These are phyloP conservation scores for Centropus unirufus DNA, from an alignment of 2,113 vertebrate species.

Conservation along the genomic window DNA sequence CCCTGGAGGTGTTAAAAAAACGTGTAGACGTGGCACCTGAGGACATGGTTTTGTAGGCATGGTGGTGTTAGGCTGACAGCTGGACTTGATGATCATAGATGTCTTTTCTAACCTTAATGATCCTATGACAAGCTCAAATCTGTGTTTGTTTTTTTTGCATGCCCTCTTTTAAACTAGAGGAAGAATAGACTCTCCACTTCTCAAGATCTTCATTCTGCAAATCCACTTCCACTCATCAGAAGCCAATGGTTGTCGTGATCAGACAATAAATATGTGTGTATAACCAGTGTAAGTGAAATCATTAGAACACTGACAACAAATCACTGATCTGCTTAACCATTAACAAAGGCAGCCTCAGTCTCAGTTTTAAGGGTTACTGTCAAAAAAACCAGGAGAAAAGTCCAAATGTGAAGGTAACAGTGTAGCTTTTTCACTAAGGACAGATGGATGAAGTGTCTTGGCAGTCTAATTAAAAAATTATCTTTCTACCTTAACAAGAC, in stretches of 20 bases:
- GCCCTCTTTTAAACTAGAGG: not conserved
- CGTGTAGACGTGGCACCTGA: too few relatives aligned
- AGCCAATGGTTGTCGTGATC: not conserved
- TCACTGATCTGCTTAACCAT: not conserved
- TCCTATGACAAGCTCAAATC: not conserved
- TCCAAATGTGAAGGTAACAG: not conserved
- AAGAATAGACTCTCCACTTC: not conserved
- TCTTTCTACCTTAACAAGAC: not conserved
- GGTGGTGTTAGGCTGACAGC: too few relatives aligned
- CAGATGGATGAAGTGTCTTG: not conserved
- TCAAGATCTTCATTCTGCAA: not conserved
- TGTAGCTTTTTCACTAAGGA: not conserved
- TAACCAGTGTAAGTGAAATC: not conserved
- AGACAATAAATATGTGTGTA: not conserved
- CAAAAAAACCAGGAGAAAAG: not conserved
- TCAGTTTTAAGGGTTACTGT: not conserved
- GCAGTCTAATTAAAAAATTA: not conserved
- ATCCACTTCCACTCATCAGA: not conserved
- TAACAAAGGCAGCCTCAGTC: not conserved
- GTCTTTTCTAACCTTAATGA: too few relatives aligned
- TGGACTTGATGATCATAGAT: too few relatives aligned
- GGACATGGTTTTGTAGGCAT: too few relatives aligned
- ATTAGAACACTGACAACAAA: not conserved
- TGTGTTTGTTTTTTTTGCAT: not conserved
- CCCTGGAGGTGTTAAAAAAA: too few relatives aligned